Evolutionary conservation across 2,888 invertebrate genomes (phyloP).

Genomic region (Clostera curtula): DNA sequence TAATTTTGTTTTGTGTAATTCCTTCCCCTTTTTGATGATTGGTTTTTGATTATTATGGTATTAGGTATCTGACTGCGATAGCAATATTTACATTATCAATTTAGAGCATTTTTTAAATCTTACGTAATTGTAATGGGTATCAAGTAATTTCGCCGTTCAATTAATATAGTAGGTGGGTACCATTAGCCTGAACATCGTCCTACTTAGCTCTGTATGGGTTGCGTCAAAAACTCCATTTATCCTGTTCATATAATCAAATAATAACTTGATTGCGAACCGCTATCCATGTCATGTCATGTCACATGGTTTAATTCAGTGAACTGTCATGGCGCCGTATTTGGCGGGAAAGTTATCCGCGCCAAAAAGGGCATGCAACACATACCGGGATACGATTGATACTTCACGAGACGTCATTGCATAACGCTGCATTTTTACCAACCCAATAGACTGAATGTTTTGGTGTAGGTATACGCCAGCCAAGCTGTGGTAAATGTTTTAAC

Average conservation of each 20-base stretch:
- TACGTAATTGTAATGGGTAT: no score
- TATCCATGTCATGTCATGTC: constrained; percentile 49
- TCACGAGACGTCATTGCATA: constrained; percentile 45
- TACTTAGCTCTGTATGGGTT: no score
- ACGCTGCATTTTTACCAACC: constrained; percentile 43
- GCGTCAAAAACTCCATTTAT: neutral
- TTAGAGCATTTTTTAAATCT: no score
- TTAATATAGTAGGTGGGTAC: no score
- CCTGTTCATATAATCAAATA: constrained; percentile 33
- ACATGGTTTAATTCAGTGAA: constrained; percentile 69
- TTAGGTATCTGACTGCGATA: no score
- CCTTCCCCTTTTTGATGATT: no score
- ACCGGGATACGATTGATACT: constrained; percentile 54
- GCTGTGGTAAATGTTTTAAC: no score
- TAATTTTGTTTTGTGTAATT: no score
- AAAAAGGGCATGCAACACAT: constrained; percentile 60
- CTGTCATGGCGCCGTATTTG: constrained; percentile 70
- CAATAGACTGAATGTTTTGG: constrained; percentile 9
- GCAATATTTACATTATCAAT: no score
- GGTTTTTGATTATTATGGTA: no score
- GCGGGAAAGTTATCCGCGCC: constrained; percentile 71
- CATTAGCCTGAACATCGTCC: constrained; percentile 11
- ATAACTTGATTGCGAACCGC: constrained; percentile 33
- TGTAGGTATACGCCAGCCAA: no score
- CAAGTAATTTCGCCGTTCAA: no score